phyloP scores from a whole-genome alignment of 2,888 invertebrate species.

The Cheilosia impressa region DNA sequence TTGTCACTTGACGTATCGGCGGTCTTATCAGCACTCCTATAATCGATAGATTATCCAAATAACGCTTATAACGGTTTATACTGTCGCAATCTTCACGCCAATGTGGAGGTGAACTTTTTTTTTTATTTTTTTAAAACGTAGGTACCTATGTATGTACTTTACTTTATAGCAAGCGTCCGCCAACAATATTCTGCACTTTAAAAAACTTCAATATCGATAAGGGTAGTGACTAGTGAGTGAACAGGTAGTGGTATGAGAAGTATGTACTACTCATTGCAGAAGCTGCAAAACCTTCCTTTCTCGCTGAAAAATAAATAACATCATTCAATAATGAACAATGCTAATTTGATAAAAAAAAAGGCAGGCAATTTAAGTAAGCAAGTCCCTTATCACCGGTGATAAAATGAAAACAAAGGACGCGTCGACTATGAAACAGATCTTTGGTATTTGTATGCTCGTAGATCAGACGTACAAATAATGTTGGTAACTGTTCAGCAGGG shows the following conservation, averaged over 20 bases:
- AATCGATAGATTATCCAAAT: conserved; percentile 39
- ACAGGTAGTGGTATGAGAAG: no score
- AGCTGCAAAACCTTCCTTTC: background rate
- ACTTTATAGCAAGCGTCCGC: no score
- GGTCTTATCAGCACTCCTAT: conserved; percentile 18
- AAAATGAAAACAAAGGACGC: conserved; percentile 32
- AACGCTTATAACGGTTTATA: conserved; percentile 2
- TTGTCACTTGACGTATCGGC: conserved; percentile 10
- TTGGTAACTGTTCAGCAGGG: conserved; percentile 33
- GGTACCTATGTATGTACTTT: no score
- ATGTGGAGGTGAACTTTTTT: background rate
- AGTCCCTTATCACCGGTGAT: conserved; percentile 55
- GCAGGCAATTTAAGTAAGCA: conserved; percentile 31
- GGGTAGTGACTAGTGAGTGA: no score
- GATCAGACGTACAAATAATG: conserved; percentile 28
- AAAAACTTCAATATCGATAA: background rate
- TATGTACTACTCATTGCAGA: background rate
- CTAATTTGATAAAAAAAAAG: conserved; percentile 40
- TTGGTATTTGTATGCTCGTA: conserved; percentile 31
- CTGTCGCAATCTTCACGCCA: conserved; percentile 9
- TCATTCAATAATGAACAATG: conserved; percentile 18
- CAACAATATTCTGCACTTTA: background rate
- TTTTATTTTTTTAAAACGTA: background rate
- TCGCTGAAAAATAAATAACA: background rate
- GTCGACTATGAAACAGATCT: conserved; percentile 34